phyloP scores from a whole-genome alignment of 1,140 invertebrate species.

The Hirudo medicinalis region DNA sequence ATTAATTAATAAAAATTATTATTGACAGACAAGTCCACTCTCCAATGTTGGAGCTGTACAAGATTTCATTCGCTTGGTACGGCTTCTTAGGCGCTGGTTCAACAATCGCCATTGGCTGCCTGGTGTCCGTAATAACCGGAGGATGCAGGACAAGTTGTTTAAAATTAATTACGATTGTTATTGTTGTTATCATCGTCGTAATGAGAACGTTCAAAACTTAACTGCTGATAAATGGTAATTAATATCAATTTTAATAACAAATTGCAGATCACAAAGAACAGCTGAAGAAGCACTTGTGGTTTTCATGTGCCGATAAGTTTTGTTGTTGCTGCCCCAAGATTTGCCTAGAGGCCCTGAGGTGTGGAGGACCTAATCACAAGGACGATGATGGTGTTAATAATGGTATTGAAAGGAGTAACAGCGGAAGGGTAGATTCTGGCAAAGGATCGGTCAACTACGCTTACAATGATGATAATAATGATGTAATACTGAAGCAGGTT shows the following conservation, averaged over 20 bases:
- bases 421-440: neutral
- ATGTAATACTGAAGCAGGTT: neutral
- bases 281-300: neutral
- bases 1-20: neutral
- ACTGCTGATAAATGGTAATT: neutral
- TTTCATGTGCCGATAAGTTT: neutral
- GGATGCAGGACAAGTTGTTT: constrained; percentile 11
- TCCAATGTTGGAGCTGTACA: constrained; percentile 6
- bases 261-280: neutral
- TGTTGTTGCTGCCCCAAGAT: neutral
- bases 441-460: neutral
- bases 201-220: neutral
- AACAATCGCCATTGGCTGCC: constrained; percentile 10
- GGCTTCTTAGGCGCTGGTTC: constrained; percentile 1
- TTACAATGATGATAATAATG: neutral
- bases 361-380: neutral
- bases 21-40: neutral
- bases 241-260: neutral
- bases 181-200: neutral
- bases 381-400: neutral
- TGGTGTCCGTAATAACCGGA: constrained; percentile 10
- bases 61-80: constrained; percentile 16
- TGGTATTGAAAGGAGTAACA: neutral
- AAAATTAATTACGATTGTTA: neutral
- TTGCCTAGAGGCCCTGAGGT: too few species aligned